Percentiles rank a stretch among this genome's conserved stretches.
Conservation (phyloP, 2,888 invertebrate species). For the Folsomia candida region DNA sequence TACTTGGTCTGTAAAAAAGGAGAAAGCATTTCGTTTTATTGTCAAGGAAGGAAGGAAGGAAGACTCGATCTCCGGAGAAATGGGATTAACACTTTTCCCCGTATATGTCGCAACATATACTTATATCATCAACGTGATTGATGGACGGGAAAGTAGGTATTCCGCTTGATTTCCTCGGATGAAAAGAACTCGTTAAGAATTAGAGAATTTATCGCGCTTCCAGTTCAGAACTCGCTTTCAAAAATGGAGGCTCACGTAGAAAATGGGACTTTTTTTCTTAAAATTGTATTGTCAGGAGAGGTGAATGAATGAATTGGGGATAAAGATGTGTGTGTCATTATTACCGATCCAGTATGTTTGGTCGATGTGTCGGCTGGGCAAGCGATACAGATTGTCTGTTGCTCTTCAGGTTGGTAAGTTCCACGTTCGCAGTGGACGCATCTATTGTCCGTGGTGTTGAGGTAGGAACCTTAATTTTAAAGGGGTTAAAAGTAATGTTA, state of each 20-base stretch:
- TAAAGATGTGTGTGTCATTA: no score
- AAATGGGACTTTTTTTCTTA: no score
- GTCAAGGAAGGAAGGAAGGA: constrained; percentile 34
- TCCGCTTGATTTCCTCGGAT: neutral
- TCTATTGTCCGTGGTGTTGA: constrained; percentile 80
- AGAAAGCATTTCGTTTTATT: constrained; percentile 5
- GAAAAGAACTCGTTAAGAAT: constrained; percentile 11
- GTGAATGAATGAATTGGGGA: no score
- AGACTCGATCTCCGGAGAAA: neutral
- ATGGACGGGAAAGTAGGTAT: neutral
- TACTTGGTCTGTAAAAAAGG: constrained; percentile 65
- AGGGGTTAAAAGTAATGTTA: constrained; percentile 16
- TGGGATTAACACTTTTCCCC: neutral
- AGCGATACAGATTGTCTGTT: constrained; percentile 79
- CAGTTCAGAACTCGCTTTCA: no score
- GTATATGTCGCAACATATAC: no score
- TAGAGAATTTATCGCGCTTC: no score
- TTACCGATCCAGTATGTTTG: constrained; percentile 73
- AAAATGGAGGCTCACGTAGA: no score
- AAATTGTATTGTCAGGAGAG: no score
- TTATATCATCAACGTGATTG: no score
- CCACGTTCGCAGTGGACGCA: constrained; percentile 86
- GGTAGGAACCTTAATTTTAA: constrained; percentile 66
- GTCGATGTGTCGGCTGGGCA: constrained; percentile 92
- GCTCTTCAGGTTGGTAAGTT: constrained; percentile 83